Evolutionary conservation across 2,888 invertebrate species (phyloP).

Genomic region (Quadroppia sp.): DNA sequence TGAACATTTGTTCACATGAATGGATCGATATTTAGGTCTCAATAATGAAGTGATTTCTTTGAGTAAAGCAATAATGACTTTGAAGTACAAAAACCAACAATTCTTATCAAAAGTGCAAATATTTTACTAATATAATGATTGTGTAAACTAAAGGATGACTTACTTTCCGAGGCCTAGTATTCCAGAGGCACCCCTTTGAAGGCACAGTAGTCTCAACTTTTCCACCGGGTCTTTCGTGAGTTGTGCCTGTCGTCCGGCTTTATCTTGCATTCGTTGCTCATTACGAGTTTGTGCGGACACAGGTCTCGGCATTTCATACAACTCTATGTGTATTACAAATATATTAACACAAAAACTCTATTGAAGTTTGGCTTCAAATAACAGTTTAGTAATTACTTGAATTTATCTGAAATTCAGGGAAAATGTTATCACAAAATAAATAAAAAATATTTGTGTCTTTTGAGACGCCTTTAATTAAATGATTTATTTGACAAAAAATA

Average conservation of each 20-base stretch:
- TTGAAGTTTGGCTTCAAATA: too few relatives aligned
- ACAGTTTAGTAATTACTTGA: too few relatives aligned
- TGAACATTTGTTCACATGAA: too few relatives aligned
- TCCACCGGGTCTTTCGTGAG: slow-evolving; percentile 73
- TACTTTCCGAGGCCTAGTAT: slow-evolving; percentile 82
- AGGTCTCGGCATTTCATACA: slow-evolving; percentile 57
- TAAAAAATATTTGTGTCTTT: too few relatives aligned
- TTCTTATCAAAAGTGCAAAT: background rate
- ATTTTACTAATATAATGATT: background rate
- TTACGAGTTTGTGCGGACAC: slow-evolving; percentile 69
- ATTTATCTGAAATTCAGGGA: too few relatives aligned
- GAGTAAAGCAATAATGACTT: background rate
- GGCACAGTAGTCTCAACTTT: slow-evolving; percentile 73
- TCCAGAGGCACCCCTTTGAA: slow-evolving; percentile 78
- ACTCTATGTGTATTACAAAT: too few relatives aligned
- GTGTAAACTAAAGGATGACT: slow-evolving; percentile 47
- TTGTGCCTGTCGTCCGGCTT: slow-evolving; percentile 57
- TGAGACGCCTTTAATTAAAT: too few relatives aligned
- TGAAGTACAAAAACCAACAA: too few relatives aligned
- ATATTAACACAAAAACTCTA: too few relatives aligned
- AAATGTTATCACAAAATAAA: too few relatives aligned
- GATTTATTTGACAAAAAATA: too few relatives aligned
- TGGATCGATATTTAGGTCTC: too few relatives aligned
- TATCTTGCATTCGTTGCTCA: slow-evolving; percentile 73
- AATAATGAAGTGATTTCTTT: background rate